phyloP scores from a whole-genome alignment of 2,113 vertebrate species.

The Dermatemys mawii region DNA sequence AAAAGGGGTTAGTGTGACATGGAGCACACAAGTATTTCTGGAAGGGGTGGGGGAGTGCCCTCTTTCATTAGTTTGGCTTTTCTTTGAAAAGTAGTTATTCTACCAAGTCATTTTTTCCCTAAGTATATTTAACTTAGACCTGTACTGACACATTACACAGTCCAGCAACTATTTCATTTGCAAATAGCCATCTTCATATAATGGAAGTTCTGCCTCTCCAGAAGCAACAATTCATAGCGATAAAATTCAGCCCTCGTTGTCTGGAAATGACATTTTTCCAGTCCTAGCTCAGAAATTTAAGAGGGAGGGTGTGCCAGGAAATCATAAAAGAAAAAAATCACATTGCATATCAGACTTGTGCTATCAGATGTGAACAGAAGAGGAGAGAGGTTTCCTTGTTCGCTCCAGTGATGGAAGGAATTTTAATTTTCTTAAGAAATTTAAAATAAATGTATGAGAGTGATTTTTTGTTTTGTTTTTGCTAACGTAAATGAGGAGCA shows the following conservation, averaged over 20 bases:
- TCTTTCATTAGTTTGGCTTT: constrained; percentile 43
- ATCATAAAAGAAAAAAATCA: constrained; percentile 16
- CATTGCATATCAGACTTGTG: not conserved
- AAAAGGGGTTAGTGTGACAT: not conserved
- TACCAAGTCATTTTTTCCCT: constrained; percentile 61
- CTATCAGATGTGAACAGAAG: not conserved
- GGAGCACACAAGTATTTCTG: constrained; percentile 27
- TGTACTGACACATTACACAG: constrained; percentile 37
- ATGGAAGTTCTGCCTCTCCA: constrained; percentile 65
- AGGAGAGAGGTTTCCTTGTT: constrained; percentile 5
- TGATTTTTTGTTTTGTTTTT: not conserved
- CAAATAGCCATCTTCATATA: constrained; percentile 5
- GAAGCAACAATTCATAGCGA: constrained; percentile 45
- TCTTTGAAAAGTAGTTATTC: constrained; percentile 44
- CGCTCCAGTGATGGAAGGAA: not conserved
- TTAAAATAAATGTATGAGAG: not conserved
- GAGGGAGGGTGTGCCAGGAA: constrained; percentile 34
- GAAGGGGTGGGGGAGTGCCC: constrained; percentile 3
- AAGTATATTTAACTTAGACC: constrained; percentile 27
- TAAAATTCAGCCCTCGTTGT: constrained; percentile 53
- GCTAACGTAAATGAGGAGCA: not conserved
- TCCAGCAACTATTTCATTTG: constrained; percentile 54
- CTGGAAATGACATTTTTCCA: constrained; percentile 58
- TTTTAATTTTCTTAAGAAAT: constrained; percentile 12
- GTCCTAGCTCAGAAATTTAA: not conserved